Conservation (phyloP, 1,140 invertebrate species). For the Papilio xuthus region DNA sequence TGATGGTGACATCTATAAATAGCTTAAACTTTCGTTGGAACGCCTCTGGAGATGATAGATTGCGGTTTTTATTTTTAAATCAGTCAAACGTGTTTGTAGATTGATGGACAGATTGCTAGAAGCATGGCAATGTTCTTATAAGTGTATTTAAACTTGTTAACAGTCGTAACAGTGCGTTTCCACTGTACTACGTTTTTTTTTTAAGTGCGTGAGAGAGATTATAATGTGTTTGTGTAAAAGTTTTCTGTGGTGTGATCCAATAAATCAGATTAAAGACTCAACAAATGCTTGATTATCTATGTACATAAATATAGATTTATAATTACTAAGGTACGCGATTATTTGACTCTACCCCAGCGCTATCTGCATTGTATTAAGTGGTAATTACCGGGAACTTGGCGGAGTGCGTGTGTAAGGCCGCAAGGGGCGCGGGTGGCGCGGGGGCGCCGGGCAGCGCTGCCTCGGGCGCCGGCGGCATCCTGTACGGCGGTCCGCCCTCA, state of each 20-base stretch:
- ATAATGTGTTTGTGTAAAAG: too few species aligned
- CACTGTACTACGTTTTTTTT: too few species aligned
- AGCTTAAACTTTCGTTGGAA: conserved; percentile 16
- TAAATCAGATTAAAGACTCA: too few species aligned
- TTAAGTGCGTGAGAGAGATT: too few species aligned
- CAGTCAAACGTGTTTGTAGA: conserved; percentile 3
- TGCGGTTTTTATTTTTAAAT: conserved; percentile 11
- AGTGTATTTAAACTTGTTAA: neutral
- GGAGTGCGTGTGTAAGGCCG: conserved; percentile 87
- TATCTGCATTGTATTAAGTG: neutral
- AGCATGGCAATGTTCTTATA: neutral
- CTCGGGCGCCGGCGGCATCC: conserved; percentile 74
- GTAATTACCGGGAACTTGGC: conserved; percentile 89
- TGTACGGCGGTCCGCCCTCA: conserved; percentile 65
- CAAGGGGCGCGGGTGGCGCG: conserved; percentile 70
- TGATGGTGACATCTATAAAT: conserved; percentile 1
- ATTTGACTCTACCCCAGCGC: too few species aligned
- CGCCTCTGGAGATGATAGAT: conserved; percentile 8
- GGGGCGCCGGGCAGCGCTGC: conserved; percentile 77
- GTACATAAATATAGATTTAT: too few species aligned
- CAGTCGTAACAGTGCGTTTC: neutral
- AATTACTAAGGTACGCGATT: too few species aligned
- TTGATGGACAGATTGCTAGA: neutral
- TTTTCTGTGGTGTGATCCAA: too few species aligned
- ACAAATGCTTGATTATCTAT: too few species aligned